Percentiles rank a stretch among this genome's conserved stretches.
These are phyloP conservation scores for Montifringilla adamsi DNA, from an alignment of 2,113 vertebrate genomes.

Conservation along the genomic window DNA sequence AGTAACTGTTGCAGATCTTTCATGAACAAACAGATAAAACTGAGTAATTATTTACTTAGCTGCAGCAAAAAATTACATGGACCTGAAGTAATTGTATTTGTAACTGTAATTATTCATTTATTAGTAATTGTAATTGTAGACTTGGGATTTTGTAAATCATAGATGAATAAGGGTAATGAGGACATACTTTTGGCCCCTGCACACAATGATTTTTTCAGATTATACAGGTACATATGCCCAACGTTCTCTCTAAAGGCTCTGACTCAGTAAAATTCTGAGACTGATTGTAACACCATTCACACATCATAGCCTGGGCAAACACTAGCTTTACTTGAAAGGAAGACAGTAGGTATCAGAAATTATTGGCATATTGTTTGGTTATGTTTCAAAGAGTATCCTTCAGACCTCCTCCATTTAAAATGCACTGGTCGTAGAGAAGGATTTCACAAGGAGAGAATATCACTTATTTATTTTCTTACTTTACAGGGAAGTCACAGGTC, in stretches of 20 bases:
- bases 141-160: background rate
- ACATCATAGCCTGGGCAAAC: background rate
- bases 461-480: background rate
- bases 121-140: background rate
- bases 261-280: background rate
- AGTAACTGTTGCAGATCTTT: background rate
- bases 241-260: background rate
- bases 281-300: background rate
- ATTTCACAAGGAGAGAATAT: background rate
- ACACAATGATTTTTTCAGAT: background rate
- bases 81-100: background rate
- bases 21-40: background rate
- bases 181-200: background rate
- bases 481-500: background rate
- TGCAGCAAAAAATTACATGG: background rate
- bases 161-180: background rate
- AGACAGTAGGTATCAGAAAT: background rate
- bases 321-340: background rate
- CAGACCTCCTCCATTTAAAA: background rate
- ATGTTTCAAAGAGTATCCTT: background rate
- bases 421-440: background rate
- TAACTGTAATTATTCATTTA: background rate
- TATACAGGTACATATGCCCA: background rate
- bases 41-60: background rate
- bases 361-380: background rate